Base-by-base conservation (phyloP, 2,888 invertebrate genomes). In the Cephus spinipes region DNA sequence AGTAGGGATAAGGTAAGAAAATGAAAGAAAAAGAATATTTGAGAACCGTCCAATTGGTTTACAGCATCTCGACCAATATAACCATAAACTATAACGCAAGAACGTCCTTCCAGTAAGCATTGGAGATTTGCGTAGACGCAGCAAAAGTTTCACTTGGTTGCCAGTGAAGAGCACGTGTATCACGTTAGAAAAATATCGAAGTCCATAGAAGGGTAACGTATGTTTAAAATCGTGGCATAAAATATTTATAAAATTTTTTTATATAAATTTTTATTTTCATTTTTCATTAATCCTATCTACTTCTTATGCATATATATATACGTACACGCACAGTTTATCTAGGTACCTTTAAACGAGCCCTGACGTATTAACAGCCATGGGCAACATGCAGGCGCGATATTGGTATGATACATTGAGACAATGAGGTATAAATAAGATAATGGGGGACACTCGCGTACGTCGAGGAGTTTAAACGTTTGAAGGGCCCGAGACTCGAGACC, bases 371-470 rank as follows among this genome's bases (percentile, higher is more conserved):
- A 55, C 55, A 23, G 55, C 23, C 1, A 55, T 9, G 81, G 81
- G 74, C 78, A 82, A 81, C 83, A 77, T 76, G 80, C 81, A 81
- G 81, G 80, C 84, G 85, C 86, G 86, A 88, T 89, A 90, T 90
- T 86, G 88, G 87, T 88, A 89, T 89, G 90, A 90, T 90, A 88
- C 88, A 91, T 91, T 90, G 89, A 90, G 90, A 91, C 90, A 91
- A 91, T 89, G 90, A 90, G 88, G 87, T 89, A 88, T 89, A 91
- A 91, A 91, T 90, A 90, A 91, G 91, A 91, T 91, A 91, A 91
- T 91, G 87, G 88, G 81, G 75, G 81, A 81, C 86, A 87, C 87
- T 88, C 85, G 90, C 87, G 81, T 82, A 79, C 83, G 85, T 85
- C 81, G 83, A 84, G 81, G 81, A 84, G 81, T 81, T 85, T 81